Base-by-base conservation (phyloP, 2,888 invertebrate genomes). In the Xanthorhoe designata region DNA sequence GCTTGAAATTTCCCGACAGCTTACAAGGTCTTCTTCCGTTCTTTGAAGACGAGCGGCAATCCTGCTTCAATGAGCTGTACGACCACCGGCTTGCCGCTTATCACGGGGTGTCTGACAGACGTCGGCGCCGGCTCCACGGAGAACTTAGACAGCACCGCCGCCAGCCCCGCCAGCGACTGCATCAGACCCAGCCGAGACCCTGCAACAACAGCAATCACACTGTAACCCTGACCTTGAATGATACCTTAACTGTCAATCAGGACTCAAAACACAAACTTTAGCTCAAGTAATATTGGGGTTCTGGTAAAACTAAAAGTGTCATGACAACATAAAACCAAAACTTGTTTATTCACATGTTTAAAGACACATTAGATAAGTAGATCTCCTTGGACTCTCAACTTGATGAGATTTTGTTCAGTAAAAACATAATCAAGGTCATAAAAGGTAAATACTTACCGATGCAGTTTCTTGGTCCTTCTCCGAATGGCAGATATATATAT, bases 101-200 rank as follows among this genome's bases (percentile, higher is more conserved):
- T n/a, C 24, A 15, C 10, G 2, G 84, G 84, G n/a, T 72, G 69
- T 4, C 80, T 77, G 13, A 58, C 66, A 0, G 85, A 75, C 38
- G 64, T 71, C 1, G 82, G 78, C 9, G 86, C 87, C 8, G 88
- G 88, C 29, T 71, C 66, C 69, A 89, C 87, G 7, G 78, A 74
- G 76, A 82, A 87, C 62, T 70, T 76, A 15, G 84, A 72, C 73
- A 89, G 76, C 47, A 59, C 59, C 6, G 59, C 59, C 6, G 59
- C 59, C 24, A 59, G 38, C 0, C 59, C 59, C 19, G 59, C 88
- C 68, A 88, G 65, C 9, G 89, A 89, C 79, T 89, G 90, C 90
- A 89, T 88, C 64, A 81, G 75, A 0, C 87, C 90, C 18, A 89
- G 70, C 0, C 90, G 85, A 67, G 79, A 85, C 4, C 89, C 89